phyloP scores from a whole-genome alignment of 2,113 vertebrate species.

The Gila orcuttii region DNA sequence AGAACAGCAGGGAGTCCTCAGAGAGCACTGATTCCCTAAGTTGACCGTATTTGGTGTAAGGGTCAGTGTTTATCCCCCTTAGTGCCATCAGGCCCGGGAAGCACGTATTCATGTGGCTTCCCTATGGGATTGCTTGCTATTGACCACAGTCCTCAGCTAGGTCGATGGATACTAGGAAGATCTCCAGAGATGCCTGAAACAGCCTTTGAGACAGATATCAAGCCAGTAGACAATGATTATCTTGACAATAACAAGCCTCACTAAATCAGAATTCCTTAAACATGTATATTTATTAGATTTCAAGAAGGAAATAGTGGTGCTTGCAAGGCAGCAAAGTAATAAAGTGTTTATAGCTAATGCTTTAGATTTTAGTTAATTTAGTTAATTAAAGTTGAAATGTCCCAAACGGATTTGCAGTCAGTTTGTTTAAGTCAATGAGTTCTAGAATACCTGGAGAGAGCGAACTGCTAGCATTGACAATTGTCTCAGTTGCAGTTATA shows the following conservation, averaged over 20 bases:
- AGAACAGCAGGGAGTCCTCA: not conserved
- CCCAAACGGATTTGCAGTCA: not conserved
- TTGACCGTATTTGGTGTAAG: not conserved
- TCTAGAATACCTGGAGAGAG: not conserved
- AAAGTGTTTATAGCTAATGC: not conserved
- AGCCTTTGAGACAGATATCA: not conserved
- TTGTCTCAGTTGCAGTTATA: not conserved
- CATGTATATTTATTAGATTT: not conserved
- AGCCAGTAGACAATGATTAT: not conserved
- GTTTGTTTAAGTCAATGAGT: not conserved
- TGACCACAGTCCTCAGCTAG: not conserved
- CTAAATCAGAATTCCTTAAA: not conserved
- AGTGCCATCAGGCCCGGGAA: conserved; percentile 10
- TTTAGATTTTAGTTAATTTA: not conserved
- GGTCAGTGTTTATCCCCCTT: not conserved
- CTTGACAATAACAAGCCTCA: not conserved
- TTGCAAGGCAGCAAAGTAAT: not conserved
- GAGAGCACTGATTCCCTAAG: conserved; percentile 6
- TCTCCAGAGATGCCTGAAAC: conserved; percentile 10
- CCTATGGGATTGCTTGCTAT: not conserved
- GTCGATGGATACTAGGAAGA: not conserved
- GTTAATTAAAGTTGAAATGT: not conserved
- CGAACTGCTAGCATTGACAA: not conserved
- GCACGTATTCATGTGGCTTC: conserved; percentile 9
- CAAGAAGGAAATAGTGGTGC: not conserved